Evolutionary conservation across 2,797 vertebrate genomes (phyloP).

Genomic region (Poeciliopsis paucimaculata): DNA sequence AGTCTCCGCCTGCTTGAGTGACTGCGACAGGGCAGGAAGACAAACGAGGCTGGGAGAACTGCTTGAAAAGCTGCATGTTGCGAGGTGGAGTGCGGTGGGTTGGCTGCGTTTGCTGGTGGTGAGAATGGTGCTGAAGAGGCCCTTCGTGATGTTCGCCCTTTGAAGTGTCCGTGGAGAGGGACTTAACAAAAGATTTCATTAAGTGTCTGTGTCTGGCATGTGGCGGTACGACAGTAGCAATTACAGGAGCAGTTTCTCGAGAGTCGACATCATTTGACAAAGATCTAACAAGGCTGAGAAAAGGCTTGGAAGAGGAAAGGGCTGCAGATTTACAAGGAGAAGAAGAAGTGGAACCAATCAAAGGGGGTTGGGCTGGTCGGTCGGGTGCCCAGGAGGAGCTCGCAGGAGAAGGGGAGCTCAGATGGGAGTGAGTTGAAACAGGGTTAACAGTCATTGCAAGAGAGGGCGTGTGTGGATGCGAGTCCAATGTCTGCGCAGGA

Average conservation of each 20-base stretch:
- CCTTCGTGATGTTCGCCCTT: conserved; percentile 75
- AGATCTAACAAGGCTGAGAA: conserved; percentile 92
- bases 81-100: conserved; percentile 83
- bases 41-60: conserved; percentile 95
- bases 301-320: conserved; percentile 87
- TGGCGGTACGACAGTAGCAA: conserved; percentile 60
- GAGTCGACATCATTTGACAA: conserved; percentile 93
- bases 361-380: conserved; percentile 35
- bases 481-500: conserved; percentile 32
- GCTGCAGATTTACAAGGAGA: conserved; percentile 72
- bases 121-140: conserved; percentile 60
- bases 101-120: conserved; percentile 73
- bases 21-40: conserved; percentile 81
- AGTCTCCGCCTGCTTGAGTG: conserved; percentile 82
- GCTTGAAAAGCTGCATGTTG: conserved; percentile 96
- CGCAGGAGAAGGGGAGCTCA: conserved; percentile 70
- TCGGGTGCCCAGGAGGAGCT: conserved; percentile 86
- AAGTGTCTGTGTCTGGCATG: conserved; percentile 89
- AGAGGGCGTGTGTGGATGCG: conserved; percentile 51
- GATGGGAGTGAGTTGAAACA: conserved; percentile 64
- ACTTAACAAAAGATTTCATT: conserved; percentile 97
- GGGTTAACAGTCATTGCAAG: conserved; percentile 65
- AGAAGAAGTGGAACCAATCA: conserved; percentile 59
- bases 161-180: conserved; percentile 92
- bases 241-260: conserved; percentile 77